These are phyloP conservation scores for Pomacea canaliculata DNA, from an alignment of 2,888 invertebrate genomes.

Conservation along the genomic window DNA sequence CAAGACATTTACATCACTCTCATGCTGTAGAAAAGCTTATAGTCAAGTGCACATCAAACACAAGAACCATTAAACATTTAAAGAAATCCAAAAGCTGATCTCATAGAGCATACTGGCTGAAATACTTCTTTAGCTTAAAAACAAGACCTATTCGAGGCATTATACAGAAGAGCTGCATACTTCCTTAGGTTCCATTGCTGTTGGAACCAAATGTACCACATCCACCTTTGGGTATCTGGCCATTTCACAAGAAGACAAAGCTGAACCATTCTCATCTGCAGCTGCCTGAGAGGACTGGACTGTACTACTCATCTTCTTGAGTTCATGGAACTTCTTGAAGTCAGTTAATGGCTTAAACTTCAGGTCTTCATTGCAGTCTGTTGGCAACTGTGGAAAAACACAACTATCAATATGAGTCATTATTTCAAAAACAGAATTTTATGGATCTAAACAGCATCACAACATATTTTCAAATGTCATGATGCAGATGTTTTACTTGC, in stretches of 20 bases:
- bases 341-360: conserved; percentile 30
- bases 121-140: no score
- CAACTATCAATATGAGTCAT: neutral
- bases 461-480: no score
- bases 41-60: neutral
- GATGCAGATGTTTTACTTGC: no score
- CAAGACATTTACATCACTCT: no score
- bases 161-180: conserved; percentile 34
- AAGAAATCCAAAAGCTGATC: no score
- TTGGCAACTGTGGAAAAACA: conserved; percentile 20
- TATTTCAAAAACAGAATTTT: no score
- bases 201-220: conserved; percentile 59
- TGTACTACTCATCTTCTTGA: conserved; percentile 26
- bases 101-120: no score
- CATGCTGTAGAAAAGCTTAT: no score
- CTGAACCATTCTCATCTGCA: conserved; percentile 17
- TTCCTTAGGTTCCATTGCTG: conserved; percentile 59
- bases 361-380: conserved; percentile 31
- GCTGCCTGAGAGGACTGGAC: conserved; percentile 11
- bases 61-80: no score
- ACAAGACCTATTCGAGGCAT: no score
- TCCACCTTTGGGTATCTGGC: conserved; percentile 63
- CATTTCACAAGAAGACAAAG: conserved; percentile 32
- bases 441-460: no score
- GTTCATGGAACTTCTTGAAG: conserved; percentile 26